phyloP scores from a whole-genome alignment of 2,113 vertebrate genomes.

The Cyanistes caeruleus region DNA sequence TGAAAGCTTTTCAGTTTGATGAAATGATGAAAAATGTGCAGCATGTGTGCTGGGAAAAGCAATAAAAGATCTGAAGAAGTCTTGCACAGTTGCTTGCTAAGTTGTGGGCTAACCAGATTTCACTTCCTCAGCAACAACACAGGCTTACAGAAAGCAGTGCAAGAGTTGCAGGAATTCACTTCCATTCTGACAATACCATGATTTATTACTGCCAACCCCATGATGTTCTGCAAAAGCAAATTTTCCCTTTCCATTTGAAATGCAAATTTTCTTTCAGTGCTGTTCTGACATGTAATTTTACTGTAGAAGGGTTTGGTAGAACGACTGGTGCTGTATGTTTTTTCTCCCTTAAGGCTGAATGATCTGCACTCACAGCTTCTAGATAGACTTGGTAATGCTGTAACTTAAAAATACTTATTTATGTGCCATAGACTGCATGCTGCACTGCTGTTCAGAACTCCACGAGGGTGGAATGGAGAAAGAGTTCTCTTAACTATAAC shows the following conservation, averaged over 20 bases:
- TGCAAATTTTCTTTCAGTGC: not conserved
- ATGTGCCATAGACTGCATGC: not conserved
- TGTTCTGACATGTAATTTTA: not conserved
- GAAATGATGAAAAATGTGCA: not conserved
- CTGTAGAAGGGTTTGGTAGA: not conserved
- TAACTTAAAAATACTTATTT: not conserved
- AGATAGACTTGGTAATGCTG: not conserved
- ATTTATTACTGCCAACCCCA: not conserved
- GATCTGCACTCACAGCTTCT: not conserved
- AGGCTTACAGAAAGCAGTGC: not conserved
- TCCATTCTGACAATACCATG: not conserved
- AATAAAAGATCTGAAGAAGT: not conserved
- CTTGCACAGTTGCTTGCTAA: not conserved
- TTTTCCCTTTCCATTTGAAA: conserved; percentile 25
- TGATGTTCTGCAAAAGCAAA: not conserved
- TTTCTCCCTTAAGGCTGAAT: not conserved
- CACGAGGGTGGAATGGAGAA: not conserved
- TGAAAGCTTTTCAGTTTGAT: not conserved
- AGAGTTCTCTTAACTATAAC: not conserved
- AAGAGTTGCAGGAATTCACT: not conserved
- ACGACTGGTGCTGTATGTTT: not conserved
- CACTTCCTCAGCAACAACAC: not conserved
- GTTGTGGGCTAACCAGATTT: not conserved
- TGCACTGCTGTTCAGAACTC: not conserved
- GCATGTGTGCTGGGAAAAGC: not conserved